Conservation (phyloP, 2,113 vertebrate species). For the Elephas maximus region DNA sequence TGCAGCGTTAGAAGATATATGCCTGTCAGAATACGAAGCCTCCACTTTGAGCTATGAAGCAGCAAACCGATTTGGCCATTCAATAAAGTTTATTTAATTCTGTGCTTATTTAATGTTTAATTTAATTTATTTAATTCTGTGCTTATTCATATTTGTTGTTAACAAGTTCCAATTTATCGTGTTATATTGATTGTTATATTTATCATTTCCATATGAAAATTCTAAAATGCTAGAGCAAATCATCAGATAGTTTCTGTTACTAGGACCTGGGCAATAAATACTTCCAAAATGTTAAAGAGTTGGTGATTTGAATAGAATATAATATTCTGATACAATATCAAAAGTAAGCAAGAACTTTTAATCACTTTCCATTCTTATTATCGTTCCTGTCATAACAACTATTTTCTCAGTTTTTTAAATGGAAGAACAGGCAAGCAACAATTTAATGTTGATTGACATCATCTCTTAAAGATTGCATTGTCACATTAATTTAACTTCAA, state of each 20-base stretch:
- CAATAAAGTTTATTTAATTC: background rate
- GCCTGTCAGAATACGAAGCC: background rate
- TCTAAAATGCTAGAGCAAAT: constrained; percentile 34
- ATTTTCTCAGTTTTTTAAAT: constrained; percentile 24
- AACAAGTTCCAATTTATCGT: background rate
- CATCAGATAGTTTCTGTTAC: background rate
- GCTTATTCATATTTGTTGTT: background rate
- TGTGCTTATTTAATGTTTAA: background rate
- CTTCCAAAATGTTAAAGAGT: constrained; percentile 26
- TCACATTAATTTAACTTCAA: constrained; percentile 68
- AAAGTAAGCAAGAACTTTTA: constrained; percentile 61
- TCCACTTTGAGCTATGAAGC: background rate
- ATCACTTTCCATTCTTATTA: constrained; percentile 57
- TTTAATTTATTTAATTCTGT: background rate
- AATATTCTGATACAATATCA: constrained; percentile 15
- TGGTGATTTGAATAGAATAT: background rate
- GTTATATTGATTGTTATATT: background rate
- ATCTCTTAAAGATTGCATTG: constrained; percentile 52
- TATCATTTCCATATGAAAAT: background rate
- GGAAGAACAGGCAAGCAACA: background rate
- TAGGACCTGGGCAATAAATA: background rate
- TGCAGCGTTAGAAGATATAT: background rate
- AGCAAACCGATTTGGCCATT: background rate
- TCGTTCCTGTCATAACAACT: background rate
- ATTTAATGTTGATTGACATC: background rate